Conservation (phyloP, 2,797 vertebrate species). For the Podargus strigoides region DNA sequence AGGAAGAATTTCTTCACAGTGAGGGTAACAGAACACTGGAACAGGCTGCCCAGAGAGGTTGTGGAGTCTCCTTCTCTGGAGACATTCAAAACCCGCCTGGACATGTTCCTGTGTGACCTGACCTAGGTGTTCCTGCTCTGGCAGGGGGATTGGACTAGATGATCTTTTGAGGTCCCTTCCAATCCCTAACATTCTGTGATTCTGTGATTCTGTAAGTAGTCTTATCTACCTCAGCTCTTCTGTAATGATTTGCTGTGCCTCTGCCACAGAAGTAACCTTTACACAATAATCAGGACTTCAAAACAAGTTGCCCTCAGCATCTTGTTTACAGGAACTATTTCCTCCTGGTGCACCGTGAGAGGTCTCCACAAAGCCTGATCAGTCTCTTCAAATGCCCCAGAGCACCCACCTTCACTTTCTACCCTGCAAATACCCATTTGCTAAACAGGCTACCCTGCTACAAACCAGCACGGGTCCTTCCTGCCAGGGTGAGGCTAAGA, state of each 20-base stretch:
- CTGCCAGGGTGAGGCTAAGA: not conserved
- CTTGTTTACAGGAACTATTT: not conserved
- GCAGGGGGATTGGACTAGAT: no score
- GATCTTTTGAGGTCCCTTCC: no score
- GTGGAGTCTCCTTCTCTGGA: no score
- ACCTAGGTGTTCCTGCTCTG: no score
- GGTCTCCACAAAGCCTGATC: not conserved
- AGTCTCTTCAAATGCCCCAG: not conserved
- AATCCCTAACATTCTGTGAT: no score
- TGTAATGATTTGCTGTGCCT: not conserved
- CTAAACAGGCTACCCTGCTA: not conserved
- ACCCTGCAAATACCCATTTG: not conserved
- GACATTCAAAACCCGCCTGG: no score
- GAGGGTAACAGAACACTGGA: no score
- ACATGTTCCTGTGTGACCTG: no score
- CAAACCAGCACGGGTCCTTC: not conserved
- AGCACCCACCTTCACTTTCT: not conserved
- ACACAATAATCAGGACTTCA: conserved; percentile 13
- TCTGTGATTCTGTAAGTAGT: no score
- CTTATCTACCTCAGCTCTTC: not conserved
- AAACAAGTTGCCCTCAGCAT: not conserved
- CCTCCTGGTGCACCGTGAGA: not conserved
- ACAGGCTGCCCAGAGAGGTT: no score
- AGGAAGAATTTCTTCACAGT: no score
- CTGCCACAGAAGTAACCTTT: conserved; percentile 12